These are phyloP conservation scores for Micromussa lordhowensis DNA, from an alignment of 92 coral and sea anemone genomes.

Conservation along the genomic window DNA sequence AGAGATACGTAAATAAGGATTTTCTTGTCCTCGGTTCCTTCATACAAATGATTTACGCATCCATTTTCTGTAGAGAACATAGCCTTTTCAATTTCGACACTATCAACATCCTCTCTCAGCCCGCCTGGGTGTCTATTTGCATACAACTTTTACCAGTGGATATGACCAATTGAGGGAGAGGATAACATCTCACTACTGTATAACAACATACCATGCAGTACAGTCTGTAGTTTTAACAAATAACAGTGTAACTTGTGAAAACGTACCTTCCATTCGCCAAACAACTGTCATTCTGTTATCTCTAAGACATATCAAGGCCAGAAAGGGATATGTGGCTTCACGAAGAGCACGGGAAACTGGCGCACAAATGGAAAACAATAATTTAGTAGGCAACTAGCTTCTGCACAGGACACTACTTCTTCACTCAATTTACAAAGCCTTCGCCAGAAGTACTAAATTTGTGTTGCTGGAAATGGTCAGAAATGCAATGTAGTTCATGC, in stretches of 20 bases:
- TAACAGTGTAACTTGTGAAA: not conserved
- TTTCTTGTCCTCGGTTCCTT: no score
- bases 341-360: constrained; percentile 87
- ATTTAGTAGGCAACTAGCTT: not conserved
- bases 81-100: no score
- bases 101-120: no score
- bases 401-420: not conserved
- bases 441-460: not conserved
- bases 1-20: no score
- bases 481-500: not conserved
- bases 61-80: no score
- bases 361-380: not conserved
- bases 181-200: no score
- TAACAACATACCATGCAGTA: no score
- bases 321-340: constrained; percentile 93
- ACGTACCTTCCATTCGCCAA: constrained; percentile 93
- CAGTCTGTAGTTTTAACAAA: not conserved
- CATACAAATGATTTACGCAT: no score
- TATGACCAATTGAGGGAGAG: no score
- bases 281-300: constrained; percentile 95
- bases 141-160: no score
- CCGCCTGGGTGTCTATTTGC: no score
- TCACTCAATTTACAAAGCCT: not conserved
- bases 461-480: not conserved
- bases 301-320: constrained; percentile 88